Percentiles rank a stretch among this genome's conserved stretches.
Conservation (phyloP, 2,888 invertebrate genomes). For the Phortica okadai region DNA sequence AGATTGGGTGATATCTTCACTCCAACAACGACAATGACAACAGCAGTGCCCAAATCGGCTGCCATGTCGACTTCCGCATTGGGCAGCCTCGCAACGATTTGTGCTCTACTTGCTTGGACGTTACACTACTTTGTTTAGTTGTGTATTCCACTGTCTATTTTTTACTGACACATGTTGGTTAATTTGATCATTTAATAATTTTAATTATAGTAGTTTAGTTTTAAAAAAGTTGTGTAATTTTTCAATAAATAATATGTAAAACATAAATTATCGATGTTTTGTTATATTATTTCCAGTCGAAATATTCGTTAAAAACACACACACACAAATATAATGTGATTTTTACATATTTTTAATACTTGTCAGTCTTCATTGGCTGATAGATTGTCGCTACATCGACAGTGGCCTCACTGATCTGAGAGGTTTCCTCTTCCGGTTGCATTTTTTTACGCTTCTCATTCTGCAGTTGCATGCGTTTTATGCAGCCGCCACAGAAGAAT, state of each 20-base stretch:
- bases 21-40: slow-evolving; percentile 58
- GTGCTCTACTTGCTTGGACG: slow-evolving; percentile 24
- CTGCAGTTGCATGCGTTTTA: slow-evolving; percentile 67
- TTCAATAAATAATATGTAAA: slow-evolving; percentile 10
- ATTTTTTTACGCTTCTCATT: slow-evolving; percentile 58
- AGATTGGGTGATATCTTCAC: slow-evolving; percentile 79
- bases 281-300: not conserved
- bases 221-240: not conserved
- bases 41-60: slow-evolving; percentile 37
- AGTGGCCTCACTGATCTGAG: slow-evolving; percentile 67
- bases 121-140: not conserved
- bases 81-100: slow-evolving; percentile 31
- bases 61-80: slow-evolving; percentile 4
- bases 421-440: slow-evolving; percentile 60
- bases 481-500: slow-evolving; percentile 68
- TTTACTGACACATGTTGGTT: too few relatives aligned
- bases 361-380: slow-evolving; percentile 43
- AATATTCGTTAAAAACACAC: not conserved
- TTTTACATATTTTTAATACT: not conserved
- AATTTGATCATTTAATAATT: not conserved
- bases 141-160: not conserved
- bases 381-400: slow-evolving; percentile 64
- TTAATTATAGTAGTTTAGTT: not conserved
- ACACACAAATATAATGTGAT: not conserved
- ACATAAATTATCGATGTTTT: not conserved